Conservation (phyloP, 2,797 vertebrate species). For the Arnoldichthys spilopterus region DNA sequence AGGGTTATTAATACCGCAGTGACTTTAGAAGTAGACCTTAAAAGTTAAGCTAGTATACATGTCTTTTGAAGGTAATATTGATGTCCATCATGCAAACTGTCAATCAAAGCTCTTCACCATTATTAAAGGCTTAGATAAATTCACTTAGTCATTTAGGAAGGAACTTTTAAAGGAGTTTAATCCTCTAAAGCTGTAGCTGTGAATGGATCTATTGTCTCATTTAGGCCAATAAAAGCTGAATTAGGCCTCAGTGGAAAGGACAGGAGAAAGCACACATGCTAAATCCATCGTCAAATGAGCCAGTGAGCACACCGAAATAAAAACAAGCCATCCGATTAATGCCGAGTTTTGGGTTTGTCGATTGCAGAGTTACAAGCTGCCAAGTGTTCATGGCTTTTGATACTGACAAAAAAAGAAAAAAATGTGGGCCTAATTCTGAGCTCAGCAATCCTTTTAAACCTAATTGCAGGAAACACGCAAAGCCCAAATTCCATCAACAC, state of each 20-base stretch:
- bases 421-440: constrained; percentile 23
- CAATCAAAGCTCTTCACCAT: neutral
- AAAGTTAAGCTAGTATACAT: neutral
- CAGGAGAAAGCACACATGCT: constrained; percentile 40
- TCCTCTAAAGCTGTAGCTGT: neutral
- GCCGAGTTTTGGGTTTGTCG: constrained; percentile 38
- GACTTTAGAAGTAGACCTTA: neutral
- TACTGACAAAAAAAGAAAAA: constrained; percentile 39
- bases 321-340: constrained; percentile 55
- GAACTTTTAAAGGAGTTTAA: neutral
- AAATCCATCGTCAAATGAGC: constrained; percentile 40
- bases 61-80: neutral
- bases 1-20: constrained; percentile 19
- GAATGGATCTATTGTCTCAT: constrained; percentile 2
- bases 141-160: neutral
- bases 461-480: constrained; percentile 55
- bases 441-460: constrained; percentile 42
- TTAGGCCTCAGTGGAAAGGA: constrained; percentile 19
- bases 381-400: constrained; percentile 49
- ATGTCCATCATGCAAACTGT: neutral
- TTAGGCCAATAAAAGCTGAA: constrained; percentile 28
- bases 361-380: constrained; percentile 31
- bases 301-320: constrained; percentile 38
- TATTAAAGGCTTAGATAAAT: neutral
- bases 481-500: constrained; percentile 43